A percentile compares a stretch with the other conserved stretches of the same genome.
Evolutionary conservation across 2,113 vertebrate species (phyloP).

Genomic region (Eonycteris spelaea): DNA sequence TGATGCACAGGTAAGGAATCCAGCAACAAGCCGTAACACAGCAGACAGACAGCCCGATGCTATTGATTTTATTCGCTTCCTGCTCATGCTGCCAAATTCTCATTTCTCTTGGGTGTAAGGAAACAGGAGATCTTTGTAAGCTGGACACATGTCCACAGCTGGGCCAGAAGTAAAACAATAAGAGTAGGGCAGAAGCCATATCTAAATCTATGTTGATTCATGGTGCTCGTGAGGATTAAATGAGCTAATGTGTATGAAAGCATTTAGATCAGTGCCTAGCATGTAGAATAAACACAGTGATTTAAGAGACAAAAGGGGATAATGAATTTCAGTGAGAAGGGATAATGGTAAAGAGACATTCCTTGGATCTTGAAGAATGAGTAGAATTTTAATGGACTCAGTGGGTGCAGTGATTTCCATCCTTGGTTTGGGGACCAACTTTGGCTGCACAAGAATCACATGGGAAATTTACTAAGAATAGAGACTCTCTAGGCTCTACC

Average conservation of each 20-base stretch:
- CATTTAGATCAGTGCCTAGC: not conserved
- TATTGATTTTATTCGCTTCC: constrained; percentile 52
- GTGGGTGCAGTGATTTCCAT: not conserved
- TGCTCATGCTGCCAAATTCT: not conserved
- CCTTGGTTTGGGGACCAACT: not conserved
- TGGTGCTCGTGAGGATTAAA: not conserved
- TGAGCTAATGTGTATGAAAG: not conserved
- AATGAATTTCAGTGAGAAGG: not conserved
- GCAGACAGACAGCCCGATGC: not conserved
- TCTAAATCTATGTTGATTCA: not conserved
- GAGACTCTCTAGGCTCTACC: not conserved
- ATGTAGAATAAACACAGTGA: not conserved
- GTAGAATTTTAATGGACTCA: not conserved
- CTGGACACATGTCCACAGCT: not conserved
- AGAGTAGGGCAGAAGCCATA: not conserved
- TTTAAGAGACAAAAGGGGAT: not conserved
- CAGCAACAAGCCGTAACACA: not conserved
- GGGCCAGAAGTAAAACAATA: not conserved
- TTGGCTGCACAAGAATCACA: not conserved
- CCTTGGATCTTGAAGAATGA: not conserved
- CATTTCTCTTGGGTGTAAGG: not conserved
- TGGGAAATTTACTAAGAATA: not conserved
- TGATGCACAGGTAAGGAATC: constrained; percentile 38
- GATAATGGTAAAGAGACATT: not conserved
- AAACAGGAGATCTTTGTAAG: not conserved